Base-by-base conservation (phyloP, 2,888 invertebrate genomes). In the Diplazon laetatorius region DNA sequence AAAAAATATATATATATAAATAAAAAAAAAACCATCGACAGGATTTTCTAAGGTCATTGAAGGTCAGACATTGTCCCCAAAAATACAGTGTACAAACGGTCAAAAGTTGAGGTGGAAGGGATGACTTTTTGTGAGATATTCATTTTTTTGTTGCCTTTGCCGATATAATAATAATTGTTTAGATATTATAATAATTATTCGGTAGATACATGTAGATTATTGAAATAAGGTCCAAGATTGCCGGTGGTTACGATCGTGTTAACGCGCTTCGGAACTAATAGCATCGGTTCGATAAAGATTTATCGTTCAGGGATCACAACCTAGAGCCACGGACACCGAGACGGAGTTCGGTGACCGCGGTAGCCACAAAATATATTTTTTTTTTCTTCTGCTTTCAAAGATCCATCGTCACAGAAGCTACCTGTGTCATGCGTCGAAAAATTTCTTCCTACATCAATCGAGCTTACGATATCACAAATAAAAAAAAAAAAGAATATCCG, bases 331-430 rank as follows among this genome's bases (percentile, higher is more conserved):
- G 10, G 25, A 44, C 48, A 72, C 20, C 14, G 46, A 18, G 10
- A 1, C 42, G 50, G 63, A n/a, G 77, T 68, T 77, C 77, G 57
- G 50, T 77, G 77, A 77, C 73, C 77, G 52, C 25, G 48, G 77
- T 69, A 77, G 77, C 77, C 22, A 57, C 42, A 42, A 42, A 39
- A 63, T 16, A 20, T 46, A 8, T 74, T 52, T 50, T 14, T 76
- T 65, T 57, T 25, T 39, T 14, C 18, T 10, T 39, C 25, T 12
- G 2, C 6, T 30, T 30, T 30, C 6, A 2, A 30, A 30, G 30
- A 30, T 30, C 30, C 30, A 30, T 30, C 30, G 6, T 30, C 30
- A 35, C 55, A 12, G 35, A n/a, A 22, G 12, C 30, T 16, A 52
- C 39, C 37, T 37, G 35, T 50, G 50, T 71, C 60, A 50, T 50